Base-by-base conservation (phyloP, 1,140 invertebrate species). In the Myzus persicae region DNA sequence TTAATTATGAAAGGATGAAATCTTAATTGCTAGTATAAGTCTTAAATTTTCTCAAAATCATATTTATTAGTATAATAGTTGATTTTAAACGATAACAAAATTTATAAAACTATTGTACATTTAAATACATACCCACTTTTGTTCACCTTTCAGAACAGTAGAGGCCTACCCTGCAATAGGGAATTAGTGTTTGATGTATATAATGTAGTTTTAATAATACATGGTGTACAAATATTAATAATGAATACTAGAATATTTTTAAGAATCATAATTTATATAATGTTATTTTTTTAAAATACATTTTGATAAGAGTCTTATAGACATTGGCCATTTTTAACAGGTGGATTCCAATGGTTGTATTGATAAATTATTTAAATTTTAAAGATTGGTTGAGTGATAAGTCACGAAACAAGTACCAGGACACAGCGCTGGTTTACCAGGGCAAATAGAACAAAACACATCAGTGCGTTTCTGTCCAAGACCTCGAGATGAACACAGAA, bases 401-500 rank as follows among this genome's bases (percentile, higher is more conserved):
- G 44, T 48, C 18, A 89, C 36, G 8, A 89, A 89, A 89, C 87
- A 89, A 51, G 46, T 51, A 11, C 46, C 44, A 36, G 87, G 87
- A 48, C 87, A 89, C 38, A 89, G 7, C 11, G 87, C 87, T 2
- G 87, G 87, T 89, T 89, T 44, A 7, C 46, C 87, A 0, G 42
- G 87, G 46, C 87, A 89, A 48, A 36, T 20, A 0, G 87, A 89
- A 51, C 87, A 89, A 89, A 38, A 89, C 18, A 89, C 44, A 46
- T 51, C 44, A 36, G 87, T 89, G 2, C 87, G 87, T 51, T 89
- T 89, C 9, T 89, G 87, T 46, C 46, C 87, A 24, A 89, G 36
- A 89, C 87, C 87, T 36, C 42, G 42, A 38, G 46, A 89, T 51
- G 87, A 89, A 51, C 87, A 89, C 46, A 89, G 20, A 36, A 89